Evolutionary conservation across 2,113 vertebrate genomes (phyloP).

Genomic region (Gallinago media): DNA sequence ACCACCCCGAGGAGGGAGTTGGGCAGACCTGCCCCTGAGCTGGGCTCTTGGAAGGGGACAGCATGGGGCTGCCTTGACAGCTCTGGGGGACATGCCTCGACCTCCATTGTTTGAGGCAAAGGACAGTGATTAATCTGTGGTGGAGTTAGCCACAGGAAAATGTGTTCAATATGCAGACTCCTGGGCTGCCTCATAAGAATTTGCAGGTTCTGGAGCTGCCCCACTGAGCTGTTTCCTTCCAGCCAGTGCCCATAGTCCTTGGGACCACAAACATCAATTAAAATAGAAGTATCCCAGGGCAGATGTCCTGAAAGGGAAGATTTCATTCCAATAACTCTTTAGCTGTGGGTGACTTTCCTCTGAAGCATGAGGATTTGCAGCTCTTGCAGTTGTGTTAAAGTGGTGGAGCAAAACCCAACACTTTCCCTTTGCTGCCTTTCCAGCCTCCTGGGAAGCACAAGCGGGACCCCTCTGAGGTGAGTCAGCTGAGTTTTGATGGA

Average conservation of each 20-base stretch:
- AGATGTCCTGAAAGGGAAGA: neutral
- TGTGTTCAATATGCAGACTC: neutral
- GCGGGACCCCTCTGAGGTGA: constrained; percentile 79
- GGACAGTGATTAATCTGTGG: neutral
- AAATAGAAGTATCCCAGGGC: neutral
- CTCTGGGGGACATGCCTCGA: accelerated
- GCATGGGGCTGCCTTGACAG: neutral
- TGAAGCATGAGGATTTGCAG: accelerated
- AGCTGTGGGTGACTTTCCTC: neutral
- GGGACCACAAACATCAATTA: neutral
- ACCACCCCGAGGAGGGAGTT: neutral
- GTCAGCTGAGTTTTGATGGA: constrained; percentile 81
- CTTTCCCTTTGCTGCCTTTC: neutral
- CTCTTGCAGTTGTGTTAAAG: neutral
- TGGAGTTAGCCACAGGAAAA: neutral
- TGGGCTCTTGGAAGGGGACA: neutral
- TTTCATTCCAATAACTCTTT: neutral
- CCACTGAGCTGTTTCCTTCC: neutral
- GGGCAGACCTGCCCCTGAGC: neutral
- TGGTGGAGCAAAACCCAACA: neutral
- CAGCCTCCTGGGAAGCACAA: constrained; percentile 78
- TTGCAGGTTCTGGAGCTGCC: neutral
- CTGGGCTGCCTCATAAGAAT: neutral
- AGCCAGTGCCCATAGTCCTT: neutral
- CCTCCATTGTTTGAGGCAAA: neutral